These are phyloP conservation scores for Poecile atricapillus DNA, from an alignment of 2,113 vertebrate species.

Conservation along the genomic window DNA sequence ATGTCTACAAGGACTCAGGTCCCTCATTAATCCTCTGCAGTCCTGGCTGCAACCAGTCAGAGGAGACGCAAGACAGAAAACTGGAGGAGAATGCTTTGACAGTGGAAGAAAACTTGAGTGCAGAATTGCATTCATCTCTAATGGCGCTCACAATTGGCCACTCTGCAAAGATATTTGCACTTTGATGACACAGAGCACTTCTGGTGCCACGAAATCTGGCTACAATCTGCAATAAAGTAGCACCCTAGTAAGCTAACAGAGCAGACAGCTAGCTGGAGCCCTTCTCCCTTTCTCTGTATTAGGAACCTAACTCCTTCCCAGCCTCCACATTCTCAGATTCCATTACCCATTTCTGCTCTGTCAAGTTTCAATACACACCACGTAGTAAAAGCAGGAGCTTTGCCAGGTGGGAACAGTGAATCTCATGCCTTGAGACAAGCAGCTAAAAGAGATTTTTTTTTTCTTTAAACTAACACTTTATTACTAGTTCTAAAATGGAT, in stretches of 20 bases:
- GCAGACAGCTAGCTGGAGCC: fast-evolving
- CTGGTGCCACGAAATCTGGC: not conserved
- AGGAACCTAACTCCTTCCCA: not conserved
- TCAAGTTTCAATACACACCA: not conserved
- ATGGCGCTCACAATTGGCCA: not conserved
- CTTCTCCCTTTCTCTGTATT: not conserved
- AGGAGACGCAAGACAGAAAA: not conserved
- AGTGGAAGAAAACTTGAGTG: not conserved
- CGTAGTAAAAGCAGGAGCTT: not conserved
- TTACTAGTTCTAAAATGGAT: not conserved
- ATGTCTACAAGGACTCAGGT: not conserved
- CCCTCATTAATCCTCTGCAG: not conserved
- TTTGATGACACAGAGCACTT: not conserved
- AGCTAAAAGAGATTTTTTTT: not conserved
- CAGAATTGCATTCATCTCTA: not conserved
- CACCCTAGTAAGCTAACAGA: not conserved
- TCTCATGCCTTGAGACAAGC: not conserved
- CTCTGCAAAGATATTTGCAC: not conserved
- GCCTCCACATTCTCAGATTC: not conserved
- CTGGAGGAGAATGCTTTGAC: not conserved
- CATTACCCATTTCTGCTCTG: not conserved
- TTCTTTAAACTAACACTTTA: not conserved
- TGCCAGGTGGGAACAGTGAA: not conserved
- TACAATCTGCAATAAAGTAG: not conserved
- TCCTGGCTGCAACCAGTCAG: not conserved